Base-by-base conservation (phyloP, 1,140 invertebrate genomes). In the Polypedilum pembai region DNA sequence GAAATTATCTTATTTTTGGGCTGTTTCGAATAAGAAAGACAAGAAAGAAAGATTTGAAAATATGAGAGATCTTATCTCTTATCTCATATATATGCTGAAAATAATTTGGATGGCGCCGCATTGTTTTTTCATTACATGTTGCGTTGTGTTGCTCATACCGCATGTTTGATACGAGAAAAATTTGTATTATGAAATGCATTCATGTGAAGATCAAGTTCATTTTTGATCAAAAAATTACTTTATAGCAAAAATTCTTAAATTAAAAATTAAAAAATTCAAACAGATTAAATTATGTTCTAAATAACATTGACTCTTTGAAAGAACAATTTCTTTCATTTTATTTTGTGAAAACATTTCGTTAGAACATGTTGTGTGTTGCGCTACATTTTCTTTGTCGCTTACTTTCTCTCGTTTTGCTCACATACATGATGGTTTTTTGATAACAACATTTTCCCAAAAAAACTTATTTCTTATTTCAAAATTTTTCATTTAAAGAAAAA, bases 41-140 rank as follows among this genome's bases (percentile, higher is more conserved):
- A n/a, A n/a, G n/a, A 33, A 33, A 33, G 45, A n/a, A 56, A 56
- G 45, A 56, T n/a, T 8, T 56, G 45, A 56, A 56, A 56, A 56
- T 56, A 56, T 56, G 45, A 56, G 45, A 56, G 45, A 56, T 56
- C 10, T 56, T 56, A 56, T 56, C 45, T 56, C 1, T 56, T 56
- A 56, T 56, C 45, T n/a, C 45, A 56, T 56, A 56, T 56, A 56
- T 56, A 56, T 56, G 45, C n/a, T 56, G 45, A 56, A 56, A 56
- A 56, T 56, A 56, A 56, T 56, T 56, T 56, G 3, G 45, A n/a
- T 56, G 45, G 45, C 45, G 45, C 45, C 45, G n/a, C 45, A 56
- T 4, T 12, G n/a, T n/a, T n/a, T 56, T 45, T 56, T 56, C 45
- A 56, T 56, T 56, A 56, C 45, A 56, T 56, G 45, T 56, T 56